Evolutionary conservation across 2,797 vertebrate species (phyloP).

Genomic region (Dendrocincla tyrannina): DNA sequence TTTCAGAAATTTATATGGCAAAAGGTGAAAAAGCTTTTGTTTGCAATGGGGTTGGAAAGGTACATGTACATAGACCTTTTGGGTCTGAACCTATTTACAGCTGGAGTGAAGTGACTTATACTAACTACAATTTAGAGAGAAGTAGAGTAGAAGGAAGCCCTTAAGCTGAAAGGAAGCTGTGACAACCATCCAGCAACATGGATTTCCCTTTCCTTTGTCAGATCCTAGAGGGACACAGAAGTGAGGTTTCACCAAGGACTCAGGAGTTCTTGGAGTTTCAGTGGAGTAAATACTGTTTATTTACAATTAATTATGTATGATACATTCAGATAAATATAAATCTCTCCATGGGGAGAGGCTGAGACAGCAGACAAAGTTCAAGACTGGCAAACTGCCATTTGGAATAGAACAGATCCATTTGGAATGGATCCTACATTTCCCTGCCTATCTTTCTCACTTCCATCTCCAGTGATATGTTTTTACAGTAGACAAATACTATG

Average conservation of each 20-base stretch:
- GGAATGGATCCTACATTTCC: neutral
- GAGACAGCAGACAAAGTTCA: neutral
- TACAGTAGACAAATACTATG: neutral
- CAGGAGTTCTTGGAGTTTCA: neutral
- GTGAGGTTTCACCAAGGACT: neutral
- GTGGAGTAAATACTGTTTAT: accelerated
- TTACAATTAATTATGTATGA: neutral
- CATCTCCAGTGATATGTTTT: neutral
- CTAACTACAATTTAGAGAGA: neutral
- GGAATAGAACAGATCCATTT: neutral
- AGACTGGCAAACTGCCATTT: neutral
- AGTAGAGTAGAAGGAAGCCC: accelerated
- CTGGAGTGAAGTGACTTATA: neutral
- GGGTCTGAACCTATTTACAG: neutral
- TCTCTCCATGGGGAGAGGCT: neutral
- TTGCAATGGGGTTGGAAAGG: neutral
- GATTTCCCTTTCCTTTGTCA: neutral
- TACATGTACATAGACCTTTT: accelerated
- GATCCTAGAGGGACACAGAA: neutral
- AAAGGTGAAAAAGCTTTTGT: neutral
- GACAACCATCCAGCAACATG: accelerated
- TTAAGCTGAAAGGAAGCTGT: neutral
- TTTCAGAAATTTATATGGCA: neutral
- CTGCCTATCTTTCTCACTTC: neutral
- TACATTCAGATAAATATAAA: neutral